Conservation (phyloP, 2,888 invertebrate species). For the Drosophila robusta region DNA sequence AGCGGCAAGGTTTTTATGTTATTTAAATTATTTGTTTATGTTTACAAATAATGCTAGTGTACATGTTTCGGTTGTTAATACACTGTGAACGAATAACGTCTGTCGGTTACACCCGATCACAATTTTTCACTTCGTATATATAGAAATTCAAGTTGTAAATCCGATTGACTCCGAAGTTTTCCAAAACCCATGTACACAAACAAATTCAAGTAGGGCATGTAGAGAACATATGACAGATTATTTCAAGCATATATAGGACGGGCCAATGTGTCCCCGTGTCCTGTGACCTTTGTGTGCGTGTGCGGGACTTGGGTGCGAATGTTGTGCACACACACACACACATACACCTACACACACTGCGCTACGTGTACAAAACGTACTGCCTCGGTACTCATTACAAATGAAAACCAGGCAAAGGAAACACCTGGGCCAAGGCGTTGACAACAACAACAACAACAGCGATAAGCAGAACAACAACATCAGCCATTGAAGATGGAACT, state of each 20-base stretch:
- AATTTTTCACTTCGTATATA: too few relatives aligned
- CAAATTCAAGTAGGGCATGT: neutral
- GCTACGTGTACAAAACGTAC: conserved; percentile 38
- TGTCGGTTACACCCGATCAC: too few relatives aligned
- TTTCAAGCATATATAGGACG: conserved; percentile 21
- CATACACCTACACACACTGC: conserved; percentile 19
- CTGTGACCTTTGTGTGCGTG: conserved; percentile 17
- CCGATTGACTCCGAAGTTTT: neutral
- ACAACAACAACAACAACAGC: conserved; percentile 40
- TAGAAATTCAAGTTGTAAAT: neutral
- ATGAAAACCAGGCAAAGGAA: conserved; percentile 40
- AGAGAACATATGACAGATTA: conserved; percentile 30
- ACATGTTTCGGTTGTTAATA: too few relatives aligned
- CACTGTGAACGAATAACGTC: too few relatives aligned
- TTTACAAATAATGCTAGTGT: too few relatives aligned
- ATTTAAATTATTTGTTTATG: too few relatives aligned
- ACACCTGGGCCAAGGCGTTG: conserved; percentile 69
- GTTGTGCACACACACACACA: conserved; percentile 12
- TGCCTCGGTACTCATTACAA: conserved; percentile 50
- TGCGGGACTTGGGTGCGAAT: conserved; percentile 33
- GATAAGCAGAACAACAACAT: conserved; percentile 6
- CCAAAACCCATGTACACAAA: conserved; percentile 1
- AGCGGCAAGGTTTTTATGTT: too few relatives aligned
- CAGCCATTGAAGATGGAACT: conserved; percentile 34
- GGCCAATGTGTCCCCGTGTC: neutral